Evolutionary conservation across 2,888 invertebrate genomes (phyloP), one percentile per base, ranked within the genome.

Genomic region (Anthrax anthrax): DNA sequence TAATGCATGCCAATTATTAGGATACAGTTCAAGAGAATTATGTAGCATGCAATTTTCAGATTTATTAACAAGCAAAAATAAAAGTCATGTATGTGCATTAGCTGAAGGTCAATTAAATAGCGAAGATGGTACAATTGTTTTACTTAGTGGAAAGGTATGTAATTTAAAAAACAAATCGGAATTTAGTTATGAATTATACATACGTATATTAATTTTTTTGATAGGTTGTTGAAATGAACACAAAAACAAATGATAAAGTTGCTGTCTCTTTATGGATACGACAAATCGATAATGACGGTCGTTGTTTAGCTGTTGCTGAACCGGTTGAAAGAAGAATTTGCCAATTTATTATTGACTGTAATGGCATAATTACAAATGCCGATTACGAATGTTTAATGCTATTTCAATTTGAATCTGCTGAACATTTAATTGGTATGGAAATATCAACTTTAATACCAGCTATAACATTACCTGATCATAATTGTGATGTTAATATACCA

Each of bases 211-310:
- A 23, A 23, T 23, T 23, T 23, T 23, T 23, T 23, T 23, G 8
- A 23, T 6, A 73, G 67, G 71, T 80, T 55, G 76, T 80, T 42
- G 80, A 81, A 63, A 70, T 79, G 46, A 58, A 75, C 36, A 70
- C 74, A 19, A 76, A 75, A 53, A 70, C 70, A 49, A 75, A 76
- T 2, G 61, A 67, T 3, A 65, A 72, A 2, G 68, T 79, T 4
- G 78, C 80, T 51, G 78, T 80, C 1, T 80, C 80, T 0, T 61
- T 81, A 17, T 81, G 80, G 80, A 74, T 80, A 44, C 62, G 75
- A 23, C 75, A 75, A 54, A 59, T 76, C 50, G 75, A 75, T 54
- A 69, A 61, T 44, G 75, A 74, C 47, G 71, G 75, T 0, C 72
- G 79, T 1, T 79, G 79, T 56, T 66, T 81, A 47, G 78, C 79